Base-by-base conservation (phyloP, 2,113 vertebrate species). In the Gasterosteus aculeatus region DNA sequence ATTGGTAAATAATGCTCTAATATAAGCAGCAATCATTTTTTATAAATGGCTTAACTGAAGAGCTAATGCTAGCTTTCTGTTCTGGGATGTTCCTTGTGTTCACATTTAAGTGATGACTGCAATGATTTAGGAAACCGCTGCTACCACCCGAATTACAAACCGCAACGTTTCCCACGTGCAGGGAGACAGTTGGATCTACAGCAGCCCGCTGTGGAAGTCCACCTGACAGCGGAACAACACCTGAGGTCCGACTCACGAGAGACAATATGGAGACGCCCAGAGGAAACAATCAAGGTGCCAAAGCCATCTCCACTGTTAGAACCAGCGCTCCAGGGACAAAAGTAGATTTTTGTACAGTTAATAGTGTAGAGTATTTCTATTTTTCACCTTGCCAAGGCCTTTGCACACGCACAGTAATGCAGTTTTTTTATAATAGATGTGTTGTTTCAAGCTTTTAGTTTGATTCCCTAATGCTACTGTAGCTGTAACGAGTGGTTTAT, bases 131-230 rank as follows among this genome's bases (percentile, higher is more conserved):
- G 4, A 19, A 26, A 10, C n/a, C 10, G 19, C 29, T 35, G 29
- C 47, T 19, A 2, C 5, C 22, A 44, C n/a, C 41, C 14, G 10
- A 18, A 53, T 18, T 3, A 39, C 29, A 7, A 10, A 56, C n/a
- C 16, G 0, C 12, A n/a, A 15, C 22, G 22, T 22, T 47, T 44
- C 53, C 5, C 16, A 7, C 39, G 9, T 54, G 10, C 91, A 99
- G 97, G 97, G 95, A 0, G 96, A 99, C 0, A 93, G 95, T 44
- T 99, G 97, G 97, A 88, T 95, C 15, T 98, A 96, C 82, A 87
- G 95, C 88, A 95, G 91, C 78, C 95, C 96, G 2, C 94, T 99
- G 64, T 97, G 96, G 97, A 98, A 97, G 90, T 91, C 91, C 11
- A 93, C 96, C 44, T 97, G 95, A 96, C 35, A 76, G 56, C 81